A percentile compares a stretch with the other conserved stretches of the same genome.
phyloP scores from a whole-genome alignment of 1,140 invertebrate genomes.

The Apis laboriosa region DNA sequence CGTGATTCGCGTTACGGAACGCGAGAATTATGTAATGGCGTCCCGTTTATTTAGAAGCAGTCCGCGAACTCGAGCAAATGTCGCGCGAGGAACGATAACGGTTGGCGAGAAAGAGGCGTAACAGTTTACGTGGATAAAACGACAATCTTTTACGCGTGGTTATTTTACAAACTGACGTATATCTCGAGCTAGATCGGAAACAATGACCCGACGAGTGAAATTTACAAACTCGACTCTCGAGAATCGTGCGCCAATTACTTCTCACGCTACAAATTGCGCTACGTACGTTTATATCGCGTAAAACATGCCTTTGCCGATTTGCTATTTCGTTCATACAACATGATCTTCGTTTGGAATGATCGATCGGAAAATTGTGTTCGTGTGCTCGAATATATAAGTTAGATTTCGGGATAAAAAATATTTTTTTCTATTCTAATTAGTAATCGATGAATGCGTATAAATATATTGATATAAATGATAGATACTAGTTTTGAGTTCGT shows the following conservation, averaged over 20 bases:
- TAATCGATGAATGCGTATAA: too few relatives aligned
- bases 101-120: not conserved
- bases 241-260: constrained; percentile 22
- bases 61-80: constrained; percentile 13
- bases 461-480: too few relatives aligned
- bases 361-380: not conserved
- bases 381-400: not conserved
- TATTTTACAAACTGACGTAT: not conserved
- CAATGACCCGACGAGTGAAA: constrained; percentile 6
- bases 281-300: not conserved
- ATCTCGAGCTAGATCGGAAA: constrained; percentile 20
- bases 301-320: not conserved
- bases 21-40: constrained; percentile 29
- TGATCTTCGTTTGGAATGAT: not conserved
- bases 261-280: constrained; percentile 12
- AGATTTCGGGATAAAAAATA: too few relatives aligned
- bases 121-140: not conserved
- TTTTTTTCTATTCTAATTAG: too few relatives aligned
- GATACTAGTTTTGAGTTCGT: too few relatives aligned
- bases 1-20: constrained; percentile 20
- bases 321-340: not conserved
- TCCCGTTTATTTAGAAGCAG: constrained; percentile 22
- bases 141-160: not conserved
- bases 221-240: constrained; percentile 4
- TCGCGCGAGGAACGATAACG: constrained; percentile 18